These are phyloP conservation scores for Chionis minor DNA, from an alignment of 2,113 vertebrate genomes.

Conservation along the genomic window DNA sequence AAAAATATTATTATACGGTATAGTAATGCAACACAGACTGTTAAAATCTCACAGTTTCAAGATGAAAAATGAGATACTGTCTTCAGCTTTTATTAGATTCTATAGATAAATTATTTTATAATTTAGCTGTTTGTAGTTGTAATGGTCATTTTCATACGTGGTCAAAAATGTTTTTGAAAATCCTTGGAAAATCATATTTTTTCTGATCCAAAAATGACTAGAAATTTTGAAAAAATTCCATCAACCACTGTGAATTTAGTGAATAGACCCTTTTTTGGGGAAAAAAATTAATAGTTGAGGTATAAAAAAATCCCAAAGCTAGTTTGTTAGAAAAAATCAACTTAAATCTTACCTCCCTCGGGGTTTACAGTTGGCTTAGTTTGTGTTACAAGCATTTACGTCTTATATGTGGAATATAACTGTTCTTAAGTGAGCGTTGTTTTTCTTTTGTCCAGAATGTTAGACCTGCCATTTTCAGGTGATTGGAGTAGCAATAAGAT, in stretches of 20 bases:
- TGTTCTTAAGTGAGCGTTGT: background rate
- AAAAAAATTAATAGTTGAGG: background rate
- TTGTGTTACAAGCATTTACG: background rate
- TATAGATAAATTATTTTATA: background rate
- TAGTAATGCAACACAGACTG: background rate
- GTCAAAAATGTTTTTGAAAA: background rate
- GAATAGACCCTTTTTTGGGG: too few species aligned
- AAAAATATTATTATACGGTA: background rate
- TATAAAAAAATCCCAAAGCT: background rate
- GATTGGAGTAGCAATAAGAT: background rate
- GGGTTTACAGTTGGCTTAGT: background rate
- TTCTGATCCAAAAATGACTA: background rate
- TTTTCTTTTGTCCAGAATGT: background rate
- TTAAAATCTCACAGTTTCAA: background rate
- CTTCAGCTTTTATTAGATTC: background rate
- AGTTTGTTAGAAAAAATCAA: background rate
- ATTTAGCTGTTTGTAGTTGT: background rate
- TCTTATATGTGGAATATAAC: background rate
- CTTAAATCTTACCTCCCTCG: background rate
- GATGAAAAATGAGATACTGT: background rate
- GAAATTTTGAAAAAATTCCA: background rate
- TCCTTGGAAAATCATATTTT: background rate
- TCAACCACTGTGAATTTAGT: background rate
- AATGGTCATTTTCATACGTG: accelerated
- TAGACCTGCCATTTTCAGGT: background rate